Conservation (phyloP, 2,888 invertebrate species). For the Cartodere bifasciata region DNA sequence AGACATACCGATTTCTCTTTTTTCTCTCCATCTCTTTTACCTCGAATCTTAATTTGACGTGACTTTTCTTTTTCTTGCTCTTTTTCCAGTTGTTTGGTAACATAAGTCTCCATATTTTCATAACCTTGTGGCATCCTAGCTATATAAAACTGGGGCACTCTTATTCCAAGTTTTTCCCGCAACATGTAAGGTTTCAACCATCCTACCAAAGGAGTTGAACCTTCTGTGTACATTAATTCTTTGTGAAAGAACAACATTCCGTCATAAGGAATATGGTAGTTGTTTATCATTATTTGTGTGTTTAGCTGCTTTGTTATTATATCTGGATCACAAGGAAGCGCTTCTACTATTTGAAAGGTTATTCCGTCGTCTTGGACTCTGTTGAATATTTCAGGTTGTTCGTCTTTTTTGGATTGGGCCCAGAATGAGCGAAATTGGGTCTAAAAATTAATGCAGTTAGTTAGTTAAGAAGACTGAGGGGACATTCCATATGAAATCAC, state of each 20-base stretch:
- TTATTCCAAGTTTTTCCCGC: constrained; percentile 64
- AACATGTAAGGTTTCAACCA: constrained; percentile 90
- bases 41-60: too few relatives aligned
- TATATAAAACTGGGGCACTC: too few relatives aligned
- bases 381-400: constrained; percentile 41
- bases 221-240: constrained; percentile 57
- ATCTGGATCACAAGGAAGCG: constrained; percentile 35
- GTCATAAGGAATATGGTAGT: constrained; percentile 48
- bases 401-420: constrained; percentile 59
- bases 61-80: too few relatives aligned
- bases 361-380: constrained; percentile 25
- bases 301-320: constrained; percentile 38
- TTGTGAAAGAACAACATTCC: constrained; percentile 89
- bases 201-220: constrained; percentile 74
- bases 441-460: constrained; percentile 46
- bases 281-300: constrained; percentile 27
- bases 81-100: too few relatives aligned
- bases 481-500: too few relatives aligned
- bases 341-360: constrained; percentile 40
- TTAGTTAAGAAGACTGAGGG: too few relatives aligned
- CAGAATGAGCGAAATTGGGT: constrained; percentile 77
- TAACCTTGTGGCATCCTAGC: too few relatives aligned
- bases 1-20: too few relatives aligned
- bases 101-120: too few relatives aligned
- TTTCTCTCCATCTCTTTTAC: too few relatives aligned